These are phyloP conservation scores for Dicentrarchus labrax DNA, from an alignment of 2,113 vertebrate species.

Conservation along the genomic window DNA sequence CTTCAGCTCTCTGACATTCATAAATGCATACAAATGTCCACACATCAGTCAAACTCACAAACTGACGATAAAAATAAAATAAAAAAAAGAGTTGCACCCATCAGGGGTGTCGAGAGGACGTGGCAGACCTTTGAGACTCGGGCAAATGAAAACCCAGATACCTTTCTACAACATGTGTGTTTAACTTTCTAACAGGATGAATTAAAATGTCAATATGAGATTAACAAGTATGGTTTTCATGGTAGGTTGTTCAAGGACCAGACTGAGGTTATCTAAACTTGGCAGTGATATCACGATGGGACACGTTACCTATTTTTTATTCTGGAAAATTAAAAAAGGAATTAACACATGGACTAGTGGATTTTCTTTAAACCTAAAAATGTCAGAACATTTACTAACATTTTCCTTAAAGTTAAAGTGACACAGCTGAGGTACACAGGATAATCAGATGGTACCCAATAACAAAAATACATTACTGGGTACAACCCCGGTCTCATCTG, in stretches of 20 bases:
- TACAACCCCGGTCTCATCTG: slow-evolving; percentile 52
- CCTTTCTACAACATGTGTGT: slow-evolving; percentile 46
- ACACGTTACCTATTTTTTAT: slow-evolving; percentile 1
- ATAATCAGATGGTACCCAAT: slow-evolving; percentile 49
- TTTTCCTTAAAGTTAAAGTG: slow-evolving; percentile 43
- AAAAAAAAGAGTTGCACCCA: slow-evolving; percentile 69
- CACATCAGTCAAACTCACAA: slow-evolving; percentile 71
- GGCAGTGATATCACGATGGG: not conserved
- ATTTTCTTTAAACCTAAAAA: not conserved
- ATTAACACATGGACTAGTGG: not conserved
- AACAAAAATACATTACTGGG: slow-evolving; percentile 32
- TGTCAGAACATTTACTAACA: slow-evolving; percentile 2
- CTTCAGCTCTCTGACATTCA: slow-evolving; percentile 65
- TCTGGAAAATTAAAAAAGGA: slow-evolving; percentile 13
- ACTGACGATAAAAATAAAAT: slow-evolving; percentile 53
- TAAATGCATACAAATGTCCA: slow-evolving; percentile 71
- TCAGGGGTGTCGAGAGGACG: slow-evolving; percentile 64
- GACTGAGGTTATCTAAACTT: not conserved
- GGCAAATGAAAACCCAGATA: slow-evolving; percentile 64
- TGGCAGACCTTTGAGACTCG: slow-evolving; percentile 54
- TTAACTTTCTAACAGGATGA: slow-evolving; percentile 35
- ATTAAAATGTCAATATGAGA: not conserved
- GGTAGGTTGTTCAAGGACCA: not conserved
- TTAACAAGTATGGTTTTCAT: not conserved
- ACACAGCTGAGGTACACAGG: slow-evolving; percentile 58